Base-by-base conservation (phyloP, 1,140 invertebrate species). In the Magallana ariakensis region DNA sequence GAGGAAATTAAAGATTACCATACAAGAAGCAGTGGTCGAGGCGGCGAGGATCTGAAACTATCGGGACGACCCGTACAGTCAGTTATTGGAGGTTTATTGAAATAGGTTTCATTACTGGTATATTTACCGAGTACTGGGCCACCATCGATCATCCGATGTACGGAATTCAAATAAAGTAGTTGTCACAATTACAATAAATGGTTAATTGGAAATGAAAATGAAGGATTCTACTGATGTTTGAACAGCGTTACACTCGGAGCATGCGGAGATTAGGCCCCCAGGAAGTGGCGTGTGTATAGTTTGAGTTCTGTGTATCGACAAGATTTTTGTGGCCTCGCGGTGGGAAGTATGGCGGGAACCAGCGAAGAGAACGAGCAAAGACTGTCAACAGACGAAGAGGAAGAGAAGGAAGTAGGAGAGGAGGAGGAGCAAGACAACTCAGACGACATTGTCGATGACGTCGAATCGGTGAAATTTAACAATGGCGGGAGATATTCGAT, bases 71-170 rank as follows among this genome's bases (percentile, higher is more conserved):
- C 66, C 1, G 9, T 46, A 46, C 33, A 26, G 66, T 26, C 33
- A 26, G 66, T 26, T 26, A 75, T 26, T 75, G 66, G 66, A 75
- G 19, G 58, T 19, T 75, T 75, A 75, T 75, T 75, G 33, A 75
- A 75, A 75, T 75, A 75, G 66, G 26, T 46, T 75, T 75, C 66
- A 33, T 75, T 75, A 75, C 33, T 22, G 66, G 66, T 75, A 75
- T 75, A 46, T 46, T 46, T 46, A 46, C 33, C 33, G 19, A 75
- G 66, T 11, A 33, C 22, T 26, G 66, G 33, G 33, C 22, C 13
- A 26, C 66, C 66, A 75, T 75, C 66, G 66, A 75, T 75, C 66
- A 75, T 33, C 22, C 7, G 15, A 75, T 9, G 66, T 26, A 22
- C 11, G 66, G 26, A 75, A 75, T 75, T 10, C 22, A 26, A 75